These are phyloP conservation scores for Sebastes minor DNA, from an alignment of 2,797 vertebrate genomes.

Conservation along the genomic window DNA sequence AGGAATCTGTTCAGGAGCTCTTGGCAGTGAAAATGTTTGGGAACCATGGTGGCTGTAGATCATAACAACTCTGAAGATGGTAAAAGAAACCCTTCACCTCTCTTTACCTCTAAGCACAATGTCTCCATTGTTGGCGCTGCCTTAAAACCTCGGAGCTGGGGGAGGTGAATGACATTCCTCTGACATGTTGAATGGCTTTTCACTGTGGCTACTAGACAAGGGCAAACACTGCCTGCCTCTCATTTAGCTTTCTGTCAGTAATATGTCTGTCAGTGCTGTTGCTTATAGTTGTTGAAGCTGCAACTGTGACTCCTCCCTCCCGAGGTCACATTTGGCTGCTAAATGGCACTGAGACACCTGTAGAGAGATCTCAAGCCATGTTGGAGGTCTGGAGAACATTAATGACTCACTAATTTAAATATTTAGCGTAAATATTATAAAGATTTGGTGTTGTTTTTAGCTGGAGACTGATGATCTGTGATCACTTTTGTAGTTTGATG, in stretches of 20 bases:
- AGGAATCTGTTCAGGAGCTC: not conserved
- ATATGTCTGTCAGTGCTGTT: slow-evolving; percentile 36
- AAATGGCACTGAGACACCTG: slow-evolving; percentile 4
- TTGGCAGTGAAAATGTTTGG: slow-evolving; percentile 5
- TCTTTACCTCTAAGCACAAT: slow-evolving; percentile 61
- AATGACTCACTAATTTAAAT: not conserved
- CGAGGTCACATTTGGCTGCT: not conserved
- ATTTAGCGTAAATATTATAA: not conserved
- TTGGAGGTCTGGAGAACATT: not conserved
- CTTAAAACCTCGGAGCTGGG: slow-evolving; percentile 53
- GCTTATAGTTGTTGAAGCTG: slow-evolving; percentile 11
- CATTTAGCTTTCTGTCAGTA: slow-evolving; percentile 40
- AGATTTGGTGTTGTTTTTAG: not conserved
- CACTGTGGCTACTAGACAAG: slow-evolving; percentile 41
- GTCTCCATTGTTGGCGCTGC: slow-evolving; percentile 59
- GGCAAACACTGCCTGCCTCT: slow-evolving; percentile 51
- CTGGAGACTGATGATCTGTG: not conserved
- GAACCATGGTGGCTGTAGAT: slow-evolving; percentile 16
- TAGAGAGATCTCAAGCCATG: not conserved
- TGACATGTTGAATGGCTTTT: slow-evolving; percentile 64
- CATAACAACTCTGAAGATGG: slow-evolving; percentile 35
- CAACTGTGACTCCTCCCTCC: not conserved
- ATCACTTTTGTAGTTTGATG: not conserved
- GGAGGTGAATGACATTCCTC: slow-evolving; percentile 70
- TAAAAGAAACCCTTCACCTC: slow-evolving; percentile 46